Percentiles rank a stretch among this genome's conserved stretches.
Conservation (phyloP, 1,140 invertebrate genomes). For the Drosophila chauvacae region DNA sequence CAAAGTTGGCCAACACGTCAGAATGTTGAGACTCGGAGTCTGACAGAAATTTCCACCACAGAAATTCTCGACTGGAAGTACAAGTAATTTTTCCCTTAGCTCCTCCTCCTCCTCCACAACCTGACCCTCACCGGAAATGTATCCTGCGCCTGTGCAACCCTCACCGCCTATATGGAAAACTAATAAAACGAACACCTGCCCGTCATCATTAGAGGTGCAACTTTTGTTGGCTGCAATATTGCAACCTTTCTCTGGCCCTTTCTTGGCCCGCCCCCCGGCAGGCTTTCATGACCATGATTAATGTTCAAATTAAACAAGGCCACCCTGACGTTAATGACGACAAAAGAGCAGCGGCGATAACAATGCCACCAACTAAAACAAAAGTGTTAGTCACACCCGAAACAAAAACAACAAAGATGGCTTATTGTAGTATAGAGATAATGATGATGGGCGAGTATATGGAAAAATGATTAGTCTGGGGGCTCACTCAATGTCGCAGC, state of each 20-base stretch:
- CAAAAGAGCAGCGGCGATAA: slow-evolving; percentile 62
- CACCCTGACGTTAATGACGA: slow-evolving; percentile 75
- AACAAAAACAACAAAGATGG: slow-evolving; percentile 29
- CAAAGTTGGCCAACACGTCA: slow-evolving; percentile 33
- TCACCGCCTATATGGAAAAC: slow-evolving; percentile 19
- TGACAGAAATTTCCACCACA: slow-evolving; percentile 17
- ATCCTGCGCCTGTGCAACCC: slow-evolving; percentile 47
- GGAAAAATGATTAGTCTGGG: slow-evolving; percentile 28
- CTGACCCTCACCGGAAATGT: neutral
- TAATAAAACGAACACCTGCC: slow-evolving; percentile 49
- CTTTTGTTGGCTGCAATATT: slow-evolving; percentile 42
- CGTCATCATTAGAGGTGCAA: slow-evolving; percentile 49
- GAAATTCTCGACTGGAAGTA: slow-evolving; percentile 1
- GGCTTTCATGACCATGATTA: slow-evolving; percentile 60
- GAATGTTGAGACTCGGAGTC: slow-evolving; percentile 11
- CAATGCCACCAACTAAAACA: slow-evolving; percentile 46
- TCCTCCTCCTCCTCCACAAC: neutral
- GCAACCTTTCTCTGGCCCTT: slow-evolving; percentile 3
- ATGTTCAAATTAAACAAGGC: slow-evolving; percentile 79
- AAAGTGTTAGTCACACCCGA: slow-evolving; percentile 43
- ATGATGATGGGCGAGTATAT: slow-evolving; percentile 30
- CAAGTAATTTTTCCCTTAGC: neutral
- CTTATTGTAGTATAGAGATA: slow-evolving; percentile 16
- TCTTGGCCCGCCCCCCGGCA: slow-evolving; percentile 4
- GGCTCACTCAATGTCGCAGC: slow-evolving; percentile 33